Conservation (phyloP, 2,888 invertebrate genomes). For the Erannis defoliaria region DNA sequence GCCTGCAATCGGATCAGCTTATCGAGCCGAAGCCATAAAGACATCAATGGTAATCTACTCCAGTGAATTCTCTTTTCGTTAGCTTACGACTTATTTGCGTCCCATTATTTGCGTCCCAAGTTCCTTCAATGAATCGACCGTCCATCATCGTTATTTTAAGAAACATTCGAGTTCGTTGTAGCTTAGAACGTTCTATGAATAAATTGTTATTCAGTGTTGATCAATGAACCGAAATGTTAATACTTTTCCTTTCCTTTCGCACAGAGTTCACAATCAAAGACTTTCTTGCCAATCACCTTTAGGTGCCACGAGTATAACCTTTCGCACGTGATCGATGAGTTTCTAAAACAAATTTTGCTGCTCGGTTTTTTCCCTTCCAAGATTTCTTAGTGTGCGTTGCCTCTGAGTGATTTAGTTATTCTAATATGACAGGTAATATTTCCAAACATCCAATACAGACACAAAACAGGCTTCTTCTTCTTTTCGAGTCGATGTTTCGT, state of each 20-base stretch:
- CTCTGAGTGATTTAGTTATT: constrained; percentile 10
- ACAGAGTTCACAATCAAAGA: constrained; percentile 10
- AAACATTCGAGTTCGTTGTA: constrained; percentile 17
- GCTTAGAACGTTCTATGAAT: constrained; percentile 28
- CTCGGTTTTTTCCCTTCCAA: background rate
- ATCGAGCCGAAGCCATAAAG: constrained; percentile 1
- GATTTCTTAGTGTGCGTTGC: background rate
- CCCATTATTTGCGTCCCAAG: constrained; percentile 19
- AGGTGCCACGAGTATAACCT: constrained; percentile 5
- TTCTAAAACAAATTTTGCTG: constrained; percentile 8
- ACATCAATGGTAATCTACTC: constrained; percentile 15
- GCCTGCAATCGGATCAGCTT: constrained; percentile 10
- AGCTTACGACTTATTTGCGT: constrained; percentile 21
- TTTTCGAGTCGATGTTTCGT: too few relatives aligned
- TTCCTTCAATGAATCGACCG: constrained; percentile 26
- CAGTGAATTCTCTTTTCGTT: constrained; percentile 11
- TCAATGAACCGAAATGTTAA: constrained; percentile 25
- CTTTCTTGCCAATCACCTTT: constrained; percentile 17
- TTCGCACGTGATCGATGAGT: constrained; percentile 25
- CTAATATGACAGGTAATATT: constrained; percentile 15
- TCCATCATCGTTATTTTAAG: constrained; percentile 27
- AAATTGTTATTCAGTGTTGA: constrained; percentile 25
- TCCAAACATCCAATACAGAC: background rate
- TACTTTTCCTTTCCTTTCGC: constrained; percentile 15
- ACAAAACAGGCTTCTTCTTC: too few relatives aligned